Conservation (phyloP, 2,888 invertebrate species). For the Heteromurus nitidus region DNA sequence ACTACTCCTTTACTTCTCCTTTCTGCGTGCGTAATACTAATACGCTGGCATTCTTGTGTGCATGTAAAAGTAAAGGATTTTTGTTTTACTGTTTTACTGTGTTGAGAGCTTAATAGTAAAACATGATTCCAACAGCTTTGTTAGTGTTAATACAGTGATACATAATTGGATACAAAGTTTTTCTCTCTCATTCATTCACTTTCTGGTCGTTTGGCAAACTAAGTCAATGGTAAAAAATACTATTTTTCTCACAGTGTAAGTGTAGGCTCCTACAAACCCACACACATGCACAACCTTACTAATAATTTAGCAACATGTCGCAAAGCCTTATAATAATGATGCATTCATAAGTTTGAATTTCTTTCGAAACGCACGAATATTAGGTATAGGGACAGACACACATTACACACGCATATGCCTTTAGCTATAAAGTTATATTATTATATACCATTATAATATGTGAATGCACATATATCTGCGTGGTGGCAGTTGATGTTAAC, state of each 20-base stretch:
- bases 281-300: slow-evolving; percentile 11
- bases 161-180: slow-evolving; percentile 13
- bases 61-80: not conserved
- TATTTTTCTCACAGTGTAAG: not conserved
- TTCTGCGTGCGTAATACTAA: not conserved
- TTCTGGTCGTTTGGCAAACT: slow-evolving; percentile 20
- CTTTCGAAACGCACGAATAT: slow-evolving; percentile 23
- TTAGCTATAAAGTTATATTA: too few relatives aligned
- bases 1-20: too few relatives aligned
- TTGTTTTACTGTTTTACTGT: not conserved
- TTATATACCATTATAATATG: slow-evolving; percentile 2
- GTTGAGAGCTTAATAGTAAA: slow-evolving; percentile 18
- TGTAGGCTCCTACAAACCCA: too few relatives aligned
- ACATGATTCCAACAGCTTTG: slow-evolving; percentile 27
- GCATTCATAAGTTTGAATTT: slow-evolving; percentile 9
- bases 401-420: too few relatives aligned
- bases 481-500: slow-evolving; percentile 15
- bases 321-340: slow-evolving; percentile 11
- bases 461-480: not conserved
- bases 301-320: slow-evolving; percentile 11
- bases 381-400: too few relatives aligned
- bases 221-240: slow-evolving; percentile 40
- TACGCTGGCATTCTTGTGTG: not conserved
- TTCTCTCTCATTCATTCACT: slow-evolving; percentile 11
- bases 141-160: slow-evolving; percentile 20